Evolutionary conservation across 1,140 invertebrate genomes (phyloP).

Genomic region (Amphibalanus amphitrite): DNA sequence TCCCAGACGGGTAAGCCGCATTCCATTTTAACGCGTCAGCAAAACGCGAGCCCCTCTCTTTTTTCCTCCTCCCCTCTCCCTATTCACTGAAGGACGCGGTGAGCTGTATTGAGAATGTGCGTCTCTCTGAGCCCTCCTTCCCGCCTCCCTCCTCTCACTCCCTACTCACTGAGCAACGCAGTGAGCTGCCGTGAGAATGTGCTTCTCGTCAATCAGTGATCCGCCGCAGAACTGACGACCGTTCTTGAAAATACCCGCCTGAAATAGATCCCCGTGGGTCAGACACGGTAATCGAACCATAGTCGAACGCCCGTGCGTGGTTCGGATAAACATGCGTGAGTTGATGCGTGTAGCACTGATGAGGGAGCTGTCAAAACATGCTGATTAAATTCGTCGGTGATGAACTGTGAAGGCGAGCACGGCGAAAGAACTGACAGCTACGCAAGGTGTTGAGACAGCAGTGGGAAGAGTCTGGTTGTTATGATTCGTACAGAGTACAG

Average conservation of each 20-base stretch:
- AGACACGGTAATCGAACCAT: not conserved
- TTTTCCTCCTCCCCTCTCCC: too few relatives aligned
- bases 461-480: too few relatives aligned
- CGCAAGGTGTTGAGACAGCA: too few relatives aligned
- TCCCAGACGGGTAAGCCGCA: too few relatives aligned
- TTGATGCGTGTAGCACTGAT: not conserved
- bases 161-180: slow-evolving; percentile 10
- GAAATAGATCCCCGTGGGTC: not conserved
- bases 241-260: slow-evolving; percentile 7
- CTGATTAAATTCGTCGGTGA: not conserved
- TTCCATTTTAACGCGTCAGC: too few relatives aligned
- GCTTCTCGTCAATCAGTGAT: slow-evolving; percentile 12
- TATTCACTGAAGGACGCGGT: too few relatives aligned
- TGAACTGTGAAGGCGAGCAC: not conserved
- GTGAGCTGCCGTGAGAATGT: slow-evolving; percentile 15
- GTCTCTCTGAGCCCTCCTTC: too few relatives aligned
- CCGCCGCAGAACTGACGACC: slow-evolving; percentile 14
- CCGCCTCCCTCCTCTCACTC: too few relatives aligned
- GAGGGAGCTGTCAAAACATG: not conserved
- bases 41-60: too few relatives aligned
- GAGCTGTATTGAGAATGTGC: too few relatives aligned
- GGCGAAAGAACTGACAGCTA: too few relatives aligned
- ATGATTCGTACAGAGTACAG: too few relatives aligned
- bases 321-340: not conserved
- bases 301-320: not conserved